Evolutionary conservation across 2,888 invertebrate genomes (phyloP), one percentile per base, ranked within the genome.

Genomic region (Stenodema calcarata): DNA sequence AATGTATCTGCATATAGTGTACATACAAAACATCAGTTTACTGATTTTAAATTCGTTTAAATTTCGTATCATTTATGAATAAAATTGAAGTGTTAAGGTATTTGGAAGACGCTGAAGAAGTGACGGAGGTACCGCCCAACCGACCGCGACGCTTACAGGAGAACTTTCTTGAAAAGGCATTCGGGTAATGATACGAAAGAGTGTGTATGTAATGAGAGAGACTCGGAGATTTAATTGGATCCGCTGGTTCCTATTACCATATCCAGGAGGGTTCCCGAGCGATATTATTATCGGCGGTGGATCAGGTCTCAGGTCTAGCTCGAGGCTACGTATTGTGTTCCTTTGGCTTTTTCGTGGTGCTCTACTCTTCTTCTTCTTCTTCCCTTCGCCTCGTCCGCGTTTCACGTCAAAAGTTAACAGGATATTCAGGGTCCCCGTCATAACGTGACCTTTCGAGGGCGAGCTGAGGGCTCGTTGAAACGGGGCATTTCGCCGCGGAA

Each of bases 241-340:
- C 44, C 82, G 62, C 62, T 54, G 82, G 82, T 82, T 84, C 86
- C 69, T 76, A 86, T 86, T 86, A 86, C 86, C 86, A 86, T 86
- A 86, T 86, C 82, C 82, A 82, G 82, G 69, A 82, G 80, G 80
- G 54, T 80, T 75, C 75, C 62, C 69, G 86, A 27, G 79, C 69
- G 86, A 86, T 86, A 86, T 86, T 86, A 86, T 86, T 86, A 86
- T 86, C 86, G 82, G 80, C 86, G 86, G 86, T 79, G 78, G 86
- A 86, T 86, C 86, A 50, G 76, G 47, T 50, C 73, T 84, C 86
- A 30, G 76, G 28, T 30, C 47, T 84, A 73, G 50, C 84, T 84
- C 35, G 73, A 47, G 84, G 84, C 84, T 44, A 84, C 73, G 54
- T 75, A 84, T 84, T 84, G 84, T 84, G 84, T 84, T 84, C 84